Conservation (phyloP, 2,888 invertebrate species). For the Cosmopolites sordidus region DNA sequence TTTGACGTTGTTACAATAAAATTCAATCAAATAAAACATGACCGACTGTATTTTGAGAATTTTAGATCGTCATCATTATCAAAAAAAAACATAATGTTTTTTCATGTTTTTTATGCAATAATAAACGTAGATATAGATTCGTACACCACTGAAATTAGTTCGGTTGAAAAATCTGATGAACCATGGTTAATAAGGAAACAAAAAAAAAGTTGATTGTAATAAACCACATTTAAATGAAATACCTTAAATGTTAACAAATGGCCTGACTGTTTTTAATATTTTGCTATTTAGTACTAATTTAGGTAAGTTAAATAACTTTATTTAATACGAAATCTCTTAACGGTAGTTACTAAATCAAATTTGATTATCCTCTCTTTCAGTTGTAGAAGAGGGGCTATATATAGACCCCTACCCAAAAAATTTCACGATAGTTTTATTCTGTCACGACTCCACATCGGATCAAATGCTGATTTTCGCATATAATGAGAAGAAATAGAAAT, state of each 20-base stretch:
- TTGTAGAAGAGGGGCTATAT: constrained; percentile 20
- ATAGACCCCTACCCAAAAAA: constrained; percentile 22
- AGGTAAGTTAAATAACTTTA: constrained; percentile 17
- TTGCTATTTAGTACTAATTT: constrained; percentile 14
- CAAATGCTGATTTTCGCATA: too few relatives aligned
- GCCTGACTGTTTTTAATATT: constrained; percentile 16
- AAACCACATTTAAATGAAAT: constrained; percentile 18
- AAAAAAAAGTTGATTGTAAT: constrained; percentile 20
- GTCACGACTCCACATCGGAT: neutral
- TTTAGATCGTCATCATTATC: too few relatives aligned
- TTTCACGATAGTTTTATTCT: constrained; percentile 12
- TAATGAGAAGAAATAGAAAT: neutral
- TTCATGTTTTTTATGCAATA: too few relatives aligned
- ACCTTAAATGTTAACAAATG: constrained; percentile 15
- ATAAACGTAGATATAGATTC: too few relatives aligned
- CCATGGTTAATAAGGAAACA: constrained; percentile 22
- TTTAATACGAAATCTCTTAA: constrained; percentile 16
- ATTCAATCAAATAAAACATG: too few relatives aligned
- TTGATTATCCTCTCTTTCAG: constrained; percentile 7
- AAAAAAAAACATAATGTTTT: too few relatives aligned
- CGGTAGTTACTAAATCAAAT: constrained; percentile 20
- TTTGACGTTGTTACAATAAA: too few relatives aligned
- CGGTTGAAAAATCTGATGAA: constrained; percentile 22
- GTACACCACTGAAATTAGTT: constrained; percentile 19
- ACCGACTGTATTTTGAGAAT: too few relatives aligned